Evolutionary conservation across 2,888 invertebrate genomes (phyloP), one percentile per base, ranked within the genome.

Genomic region (Leptinotarsa tumamoca): DNA sequence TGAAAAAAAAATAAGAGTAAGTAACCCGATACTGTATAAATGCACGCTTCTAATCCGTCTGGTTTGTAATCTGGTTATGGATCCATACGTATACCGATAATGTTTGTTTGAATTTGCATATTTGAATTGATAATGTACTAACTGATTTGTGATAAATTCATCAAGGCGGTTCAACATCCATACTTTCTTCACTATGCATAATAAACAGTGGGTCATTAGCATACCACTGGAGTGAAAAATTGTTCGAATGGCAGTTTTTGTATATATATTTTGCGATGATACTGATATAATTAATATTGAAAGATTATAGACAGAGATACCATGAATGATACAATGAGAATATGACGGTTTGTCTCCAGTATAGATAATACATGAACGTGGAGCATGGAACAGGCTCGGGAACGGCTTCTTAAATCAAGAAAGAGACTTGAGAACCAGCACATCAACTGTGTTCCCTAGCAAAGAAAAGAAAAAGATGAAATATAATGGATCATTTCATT

Each of bases 151-250:
- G 71, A 71, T 71, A 71, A 71, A 63, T 63, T 27, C 71, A 63
- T 23, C 27, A 71, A 61, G 71, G 61, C 50, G 58, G 71, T 51
- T 50, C 27, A n/a, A 23, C 51, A 68, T 69, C 61, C 58, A 68
- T 68, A 68, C 70, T 69, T 63, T 74, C 74, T 70, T 70, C 66
- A 67, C 70, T 69, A 67, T 74, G 70, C 70, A 74, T 70, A 73
- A 73, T 73, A 67, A 76, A 69, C 69, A 69, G 69, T 69, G n/a
- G 69, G 69, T 63, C 33, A 70, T 70, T 70, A 61, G 58, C 70
- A 70, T 70, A 70, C 70, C 58, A 21, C 21, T 58, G 61, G 21
- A 70, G 23, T 10, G 58, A 58, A 58, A 70, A 70, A 70, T 58
- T 49, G 17, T 10, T 23, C 1, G 70, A 50, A 17, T 17, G 43